Conservation (phyloP, 2,888 invertebrate species). For the Spodoptera picta region DNA sequence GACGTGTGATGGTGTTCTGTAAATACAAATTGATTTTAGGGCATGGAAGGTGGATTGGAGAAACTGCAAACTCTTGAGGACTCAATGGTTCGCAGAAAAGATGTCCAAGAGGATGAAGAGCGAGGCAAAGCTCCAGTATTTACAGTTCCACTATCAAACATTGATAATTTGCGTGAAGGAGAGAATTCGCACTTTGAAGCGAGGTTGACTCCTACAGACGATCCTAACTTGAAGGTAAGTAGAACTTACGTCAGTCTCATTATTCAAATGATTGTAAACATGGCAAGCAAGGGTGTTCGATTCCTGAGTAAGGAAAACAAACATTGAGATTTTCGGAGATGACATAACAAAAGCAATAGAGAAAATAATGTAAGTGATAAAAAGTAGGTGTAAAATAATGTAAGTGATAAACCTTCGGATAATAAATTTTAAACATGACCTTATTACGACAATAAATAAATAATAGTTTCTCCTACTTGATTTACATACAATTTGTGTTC, state of each 20-base stretch:
- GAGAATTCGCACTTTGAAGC: conserved; percentile 98
- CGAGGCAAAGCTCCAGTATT: conserved; percentile 96
- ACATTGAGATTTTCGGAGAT: too few relatives aligned
- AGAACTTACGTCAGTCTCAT: neutral
- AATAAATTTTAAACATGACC: too few relatives aligned
- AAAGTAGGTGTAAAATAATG: too few relatives aligned
- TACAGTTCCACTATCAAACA: conserved; percentile 95
- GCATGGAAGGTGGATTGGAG: conserved; percentile 98
- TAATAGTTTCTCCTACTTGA: too few relatives aligned
- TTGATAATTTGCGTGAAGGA: conserved; percentile 96
- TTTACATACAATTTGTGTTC: neutral
- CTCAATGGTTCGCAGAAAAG: conserved; percentile 93
- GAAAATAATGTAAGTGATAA: too few relatives aligned
- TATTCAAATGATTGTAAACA: too few relatives aligned
- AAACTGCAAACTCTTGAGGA: conserved; percentile 97
- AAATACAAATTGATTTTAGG: conserved; percentile 79
- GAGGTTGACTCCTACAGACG: conserved; percentile 95
- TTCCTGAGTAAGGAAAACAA: too few relatives aligned
- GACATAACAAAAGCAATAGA: too few relatives aligned
- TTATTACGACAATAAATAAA: too few relatives aligned
- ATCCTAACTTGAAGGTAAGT: conserved; percentile 93
- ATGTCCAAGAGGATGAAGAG: conserved; percentile 92
- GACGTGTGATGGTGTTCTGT: neutral
- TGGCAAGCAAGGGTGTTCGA: too few relatives aligned
- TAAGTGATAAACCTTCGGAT: too few relatives aligned